A percentile compares a stretch with the other conserved stretches of the same genome.
These are phyloP conservation scores for Cheilosia variabilis DNA, from an alignment of 2,888 invertebrate genomes.

Conservation along the genomic window DNA sequence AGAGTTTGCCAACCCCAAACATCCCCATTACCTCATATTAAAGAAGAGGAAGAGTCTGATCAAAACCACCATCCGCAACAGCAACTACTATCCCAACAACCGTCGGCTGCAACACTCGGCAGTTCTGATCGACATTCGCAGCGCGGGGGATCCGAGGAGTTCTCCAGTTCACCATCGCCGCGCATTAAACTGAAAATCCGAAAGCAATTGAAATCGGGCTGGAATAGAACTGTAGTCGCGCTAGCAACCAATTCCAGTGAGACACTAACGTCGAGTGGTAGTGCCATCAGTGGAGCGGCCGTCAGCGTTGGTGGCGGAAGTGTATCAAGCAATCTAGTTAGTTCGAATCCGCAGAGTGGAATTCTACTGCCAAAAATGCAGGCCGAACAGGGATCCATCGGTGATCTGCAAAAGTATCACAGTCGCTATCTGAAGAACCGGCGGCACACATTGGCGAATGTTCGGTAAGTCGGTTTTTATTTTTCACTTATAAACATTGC, in stretches of 20 bases:
- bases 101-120: constrained; percentile 78
- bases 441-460: constrained; percentile 95
- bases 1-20: constrained; percentile 86
- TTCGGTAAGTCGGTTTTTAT: constrained; percentile 89
- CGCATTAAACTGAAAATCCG: constrained; percentile 83
- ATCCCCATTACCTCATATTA: constrained; percentile 91
- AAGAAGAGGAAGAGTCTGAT: constrained; percentile 90
- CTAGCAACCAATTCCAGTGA: constrained; percentile 82
- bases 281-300: constrained; percentile 79
- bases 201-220: constrained; percentile 82
- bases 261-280: constrained; percentile 79
- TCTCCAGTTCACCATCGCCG: constrained; percentile 82
- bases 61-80: constrained; percentile 84
- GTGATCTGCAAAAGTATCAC: constrained; percentile 94
- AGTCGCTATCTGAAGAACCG: constrained; percentile 93
- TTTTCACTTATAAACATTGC: neutral
- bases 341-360: constrained; percentile 80
- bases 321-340: constrained; percentile 76
- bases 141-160: constrained; percentile 76
- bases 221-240: constrained; percentile 82
- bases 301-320: constrained; percentile 78
- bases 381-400: constrained; percentile 96
- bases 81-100: constrained; percentile 83
- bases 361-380: constrained; percentile 90
- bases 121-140: constrained; percentile 80